These are phyloP conservation scores for Enteromius argenteus DNA, from an alignment of 2,797 vertebrate species.

Conservation along the genomic window DNA sequence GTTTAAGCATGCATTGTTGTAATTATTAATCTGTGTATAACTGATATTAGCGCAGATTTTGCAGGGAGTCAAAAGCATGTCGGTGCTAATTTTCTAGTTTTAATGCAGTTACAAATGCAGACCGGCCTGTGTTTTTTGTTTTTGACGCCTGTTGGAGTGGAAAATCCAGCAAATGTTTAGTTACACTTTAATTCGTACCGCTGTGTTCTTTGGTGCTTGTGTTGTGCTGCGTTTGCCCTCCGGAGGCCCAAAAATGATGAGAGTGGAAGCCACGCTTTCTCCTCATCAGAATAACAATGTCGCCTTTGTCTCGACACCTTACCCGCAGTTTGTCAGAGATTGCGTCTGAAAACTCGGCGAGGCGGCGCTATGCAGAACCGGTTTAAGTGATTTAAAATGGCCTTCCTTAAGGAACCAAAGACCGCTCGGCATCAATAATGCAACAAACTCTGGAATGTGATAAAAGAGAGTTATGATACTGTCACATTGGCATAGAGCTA, in stretches of 20 bases:
- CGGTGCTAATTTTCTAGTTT: constrained; percentile 1
- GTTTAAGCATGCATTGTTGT: neutral
- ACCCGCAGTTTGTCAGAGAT: constrained; percentile 35
- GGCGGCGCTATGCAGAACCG: neutral
- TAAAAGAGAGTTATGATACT: constrained; percentile 40
- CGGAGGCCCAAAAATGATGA: constrained; percentile 29
- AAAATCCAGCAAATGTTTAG: constrained; percentile 27
- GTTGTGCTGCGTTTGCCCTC: constrained; percentile 42
- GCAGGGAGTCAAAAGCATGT: neutral
- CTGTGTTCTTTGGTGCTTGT: constrained; percentile 37
- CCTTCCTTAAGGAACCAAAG: constrained; percentile 23
- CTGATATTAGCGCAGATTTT: neutral
- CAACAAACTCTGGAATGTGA: constrained; percentile 41
- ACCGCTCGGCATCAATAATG: constrained; percentile 31
- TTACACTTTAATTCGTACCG: constrained; percentile 28
- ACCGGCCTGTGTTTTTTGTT: neutral
- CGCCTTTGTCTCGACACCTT: constrained; percentile 22
- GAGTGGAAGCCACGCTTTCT: constrained; percentile 16
- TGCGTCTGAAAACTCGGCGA: constrained; percentile 6
- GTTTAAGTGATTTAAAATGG: constrained; percentile 39
- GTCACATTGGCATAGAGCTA: constrained; percentile 37
- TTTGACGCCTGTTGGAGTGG: neutral
- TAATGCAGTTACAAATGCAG: neutral
- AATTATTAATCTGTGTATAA: neutral
- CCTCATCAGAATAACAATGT: constrained; percentile 49